Base-by-base conservation (phyloP, 1,140 invertebrate genomes). In the Bombus sibiricus region DNA sequence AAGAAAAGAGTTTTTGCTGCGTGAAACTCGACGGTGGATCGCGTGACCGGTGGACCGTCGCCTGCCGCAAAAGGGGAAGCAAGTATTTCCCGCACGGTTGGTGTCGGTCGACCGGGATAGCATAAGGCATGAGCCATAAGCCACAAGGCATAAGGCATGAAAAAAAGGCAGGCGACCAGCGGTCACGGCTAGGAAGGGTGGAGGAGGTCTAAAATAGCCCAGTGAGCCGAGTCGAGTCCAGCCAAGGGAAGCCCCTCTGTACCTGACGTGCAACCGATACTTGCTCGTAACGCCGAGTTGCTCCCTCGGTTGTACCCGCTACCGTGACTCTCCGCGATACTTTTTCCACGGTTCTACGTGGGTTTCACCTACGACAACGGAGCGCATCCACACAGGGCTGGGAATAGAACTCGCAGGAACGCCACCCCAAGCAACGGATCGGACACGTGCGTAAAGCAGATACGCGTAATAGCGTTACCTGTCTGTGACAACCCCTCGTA, bases 231-330 rank as follows among this genome's bases (percentile, higher is more conserved):
- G 78, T 75, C 39, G 79, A 76, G 39, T 10, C 81, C 64, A 80
- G 75, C 68, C 74, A 3, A 77, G 81, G 74, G 90, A 91, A 91
- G 90, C 90, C 90, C 86, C 78, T 83, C 28, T 13, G 86, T 89
- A 83, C 81, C 68, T 84, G 83, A 74, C 76, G 83, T 90, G 90
- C 88, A 89, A 91, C 89, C 79, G 88, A 91, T 91, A 91, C 86
- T 88, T 85, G 62, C 80, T 89, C 59, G 85, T 81, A 86, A 76
- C 83, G 75, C 66, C 73, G 53, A 78, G 53, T 79, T 69, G 73
- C 62, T 68, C 69, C 78, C 87, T 62, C n/a, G 57, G 81, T 83
- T 78, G 34, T 34, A 83, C 81, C 73, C 64, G 59, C 81, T 74
- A n/a, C 53, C 71, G 62, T 66, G 32, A 28, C 57, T 71, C 47